Evolutionary conservation across 2,888 invertebrate species (phyloP).

Genomic region (Drosophila infuscata): DNA sequence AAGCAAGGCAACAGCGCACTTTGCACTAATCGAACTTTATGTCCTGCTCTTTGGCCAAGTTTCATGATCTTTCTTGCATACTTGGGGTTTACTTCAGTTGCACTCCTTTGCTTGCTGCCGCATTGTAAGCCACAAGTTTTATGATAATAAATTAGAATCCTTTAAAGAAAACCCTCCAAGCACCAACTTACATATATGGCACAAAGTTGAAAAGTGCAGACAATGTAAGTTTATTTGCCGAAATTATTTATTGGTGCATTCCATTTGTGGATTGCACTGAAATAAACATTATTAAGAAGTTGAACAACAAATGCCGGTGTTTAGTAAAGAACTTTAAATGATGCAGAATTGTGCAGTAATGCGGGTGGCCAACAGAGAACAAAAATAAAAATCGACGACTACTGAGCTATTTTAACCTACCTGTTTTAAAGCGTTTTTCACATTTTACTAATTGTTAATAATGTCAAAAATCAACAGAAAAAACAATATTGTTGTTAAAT

Average conservation of each 20-base stretch:
- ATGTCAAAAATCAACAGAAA: background rate
- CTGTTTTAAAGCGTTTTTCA: background rate
- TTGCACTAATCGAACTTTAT: constrained; percentile 70
- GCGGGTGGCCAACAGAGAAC: background rate
- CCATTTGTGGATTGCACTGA: background rate
- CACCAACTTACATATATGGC: background rate
- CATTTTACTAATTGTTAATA: background rate
- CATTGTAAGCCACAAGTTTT: constrained; percentile 26
- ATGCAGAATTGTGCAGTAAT: background rate
- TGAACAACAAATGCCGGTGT: background rate
- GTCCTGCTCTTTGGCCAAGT: constrained; percentile 53
- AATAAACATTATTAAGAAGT: constrained; percentile 4
- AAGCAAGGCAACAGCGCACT: constrained; percentile 57
- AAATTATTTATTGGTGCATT: constrained; percentile 36
- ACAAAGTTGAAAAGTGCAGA: constrained; percentile 32
- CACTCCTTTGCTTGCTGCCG: constrained; percentile 8
- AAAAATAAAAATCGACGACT: background rate
- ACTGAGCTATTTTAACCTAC: background rate
- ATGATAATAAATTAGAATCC: constrained; percentile 51
- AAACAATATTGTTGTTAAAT: background rate
- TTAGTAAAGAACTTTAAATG: background rate
- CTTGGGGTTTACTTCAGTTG: constrained; percentile 21
- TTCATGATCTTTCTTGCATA: constrained; percentile 47
- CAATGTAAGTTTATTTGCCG: constrained; percentile 18
- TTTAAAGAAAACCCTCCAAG: constrained; percentile 34